These are phyloP conservation scores for Crocidura indochinensis DNA, from an alignment of 2,797 vertebrate genomes.

Conservation along the genomic window DNA sequence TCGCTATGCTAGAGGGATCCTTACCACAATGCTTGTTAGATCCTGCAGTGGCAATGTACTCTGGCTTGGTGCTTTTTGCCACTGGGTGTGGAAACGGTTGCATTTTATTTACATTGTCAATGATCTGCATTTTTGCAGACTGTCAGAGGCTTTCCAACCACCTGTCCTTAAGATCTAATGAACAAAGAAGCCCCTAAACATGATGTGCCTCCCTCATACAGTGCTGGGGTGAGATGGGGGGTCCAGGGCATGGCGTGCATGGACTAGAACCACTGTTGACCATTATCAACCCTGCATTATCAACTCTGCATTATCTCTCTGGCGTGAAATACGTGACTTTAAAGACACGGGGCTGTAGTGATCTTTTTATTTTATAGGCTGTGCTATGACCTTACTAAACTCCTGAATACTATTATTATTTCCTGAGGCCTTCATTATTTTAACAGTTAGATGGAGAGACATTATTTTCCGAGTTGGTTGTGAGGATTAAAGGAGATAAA, in stretches of 20 bases:
- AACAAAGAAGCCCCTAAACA: neutral
- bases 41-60: neutral
- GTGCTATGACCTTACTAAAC: neutral
- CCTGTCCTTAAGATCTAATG: neutral
- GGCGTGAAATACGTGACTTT: neutral
- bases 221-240: too few species aligned
- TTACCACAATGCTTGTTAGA: too few species aligned
- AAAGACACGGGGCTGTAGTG: neutral
- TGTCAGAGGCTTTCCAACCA: neutral
- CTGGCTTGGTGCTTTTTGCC: neutral
- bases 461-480: neutral
- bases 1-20: neutral
- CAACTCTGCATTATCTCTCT: too few species aligned
- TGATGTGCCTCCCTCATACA: neutral
- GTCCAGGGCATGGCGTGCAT: too few species aligned
- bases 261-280: too few species aligned
- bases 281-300: too few species aligned
- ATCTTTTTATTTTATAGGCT: neutral
- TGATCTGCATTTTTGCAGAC: neutral
- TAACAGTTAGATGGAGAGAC: neutral
- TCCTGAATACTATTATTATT: neutral
- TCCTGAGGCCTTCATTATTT: neutral
- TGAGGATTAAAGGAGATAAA: neutral
- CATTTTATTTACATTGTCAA: constrained; percentile 8
- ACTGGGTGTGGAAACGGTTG: neutral